A percentile compares a stretch with the other conserved stretches of the same genome.
phyloP scores from a whole-genome alignment of 92 coral and sea anemone genomes.

The Epizoanthus stellaris region DNA sequence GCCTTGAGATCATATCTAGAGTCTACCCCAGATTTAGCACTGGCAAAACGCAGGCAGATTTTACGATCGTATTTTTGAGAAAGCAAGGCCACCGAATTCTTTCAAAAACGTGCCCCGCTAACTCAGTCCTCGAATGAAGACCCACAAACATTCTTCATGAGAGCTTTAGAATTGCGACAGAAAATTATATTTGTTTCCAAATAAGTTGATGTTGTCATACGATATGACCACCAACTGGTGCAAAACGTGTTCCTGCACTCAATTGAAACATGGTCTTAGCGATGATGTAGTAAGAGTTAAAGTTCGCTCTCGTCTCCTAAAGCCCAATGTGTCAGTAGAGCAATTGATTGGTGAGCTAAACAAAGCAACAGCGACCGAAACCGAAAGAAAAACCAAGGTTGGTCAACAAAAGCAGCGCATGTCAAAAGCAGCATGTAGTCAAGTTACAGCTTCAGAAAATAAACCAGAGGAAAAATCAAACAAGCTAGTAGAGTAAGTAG shows the following conservation, averaged over 20 bases:
- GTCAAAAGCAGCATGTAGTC: slow-evolving; percentile 6
- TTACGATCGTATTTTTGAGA: slow-evolving; percentile 50
- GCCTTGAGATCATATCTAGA: slow-evolving; percentile 58
- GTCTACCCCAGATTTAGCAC: slow-evolving; percentile 25
- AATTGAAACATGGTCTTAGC: slow-evolving; percentile 12
- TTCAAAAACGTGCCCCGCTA: slow-evolving; percentile 37
- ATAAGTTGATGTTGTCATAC: too few relatives aligned
- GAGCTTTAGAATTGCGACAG: slow-evolving; percentile 31
- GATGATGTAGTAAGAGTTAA: slow-evolving; percentile 6
- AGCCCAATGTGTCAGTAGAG: slow-evolving; percentile 10
- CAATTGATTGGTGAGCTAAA: slow-evolving; percentile 1
- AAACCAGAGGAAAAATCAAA: background rate
- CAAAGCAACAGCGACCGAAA: slow-evolving; percentile 24
- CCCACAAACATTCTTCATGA: slow-evolving; percentile 35
- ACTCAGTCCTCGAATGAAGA: slow-evolving; percentile 42
- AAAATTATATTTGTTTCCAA: background rate
- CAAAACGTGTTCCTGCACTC: slow-evolving; percentile 27
- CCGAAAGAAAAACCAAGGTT: background rate
- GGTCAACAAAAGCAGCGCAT: slow-evolving; percentile 1
- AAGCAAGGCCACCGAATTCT: slow-evolving; percentile 54
- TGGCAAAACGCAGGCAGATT: slow-evolving; percentile 38
- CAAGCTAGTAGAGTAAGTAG: slow-evolving; percentile 1
- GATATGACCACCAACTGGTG: background rate
- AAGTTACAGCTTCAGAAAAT: slow-evolving; percentile 1
- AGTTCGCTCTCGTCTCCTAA: slow-evolving; percentile 3